phyloP scores from a whole-genome alignment of 2,888 invertebrate genomes.

The Aporophyla nigra region DNA sequence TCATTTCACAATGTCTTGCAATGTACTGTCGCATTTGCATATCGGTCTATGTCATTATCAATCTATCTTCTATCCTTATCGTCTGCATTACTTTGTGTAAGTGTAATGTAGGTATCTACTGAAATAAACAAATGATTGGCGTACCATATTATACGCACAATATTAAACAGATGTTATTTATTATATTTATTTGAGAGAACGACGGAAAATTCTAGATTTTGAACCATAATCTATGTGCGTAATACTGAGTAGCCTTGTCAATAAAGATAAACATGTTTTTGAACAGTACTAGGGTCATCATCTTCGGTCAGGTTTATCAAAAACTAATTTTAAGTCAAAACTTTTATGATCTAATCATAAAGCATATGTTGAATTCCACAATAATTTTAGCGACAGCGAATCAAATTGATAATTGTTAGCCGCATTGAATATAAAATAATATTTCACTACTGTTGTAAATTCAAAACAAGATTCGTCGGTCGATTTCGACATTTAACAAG shows the following conservation, averaged over 20 bases:
- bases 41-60: conserved; percentile 16
- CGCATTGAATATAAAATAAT: conserved; percentile 19
- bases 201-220: conserved; percentile 51
- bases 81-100: neutral
- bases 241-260: conserved; percentile 50
- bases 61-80: conserved; percentile 9
- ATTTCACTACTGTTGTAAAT: conserved; percentile 41
- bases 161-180: neutral
- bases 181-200: conserved; percentile 12
- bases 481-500: conserved; percentile 54
- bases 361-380: neutral
- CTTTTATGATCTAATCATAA: conserved; percentile 21
- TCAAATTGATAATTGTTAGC: conserved; percentile 22
- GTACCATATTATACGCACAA: neutral
- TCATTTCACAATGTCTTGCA: conserved; percentile 31
- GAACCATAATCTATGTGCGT: conserved; percentile 42
- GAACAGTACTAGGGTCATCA: conserved; percentile 57
- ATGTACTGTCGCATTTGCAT: conserved; percentile 21
- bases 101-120: conserved; percentile 12
- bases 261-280: conserved; percentile 59
- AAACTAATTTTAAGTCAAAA: conserved; percentile 31
- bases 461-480: conserved; percentile 41
- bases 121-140: conserved; percentile 6
- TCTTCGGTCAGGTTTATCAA: conserved; percentile 47
- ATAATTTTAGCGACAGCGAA: neutral